phyloP scores from a whole-genome alignment of 2,113 vertebrate species.

The Sylvia atricapilla region DNA sequence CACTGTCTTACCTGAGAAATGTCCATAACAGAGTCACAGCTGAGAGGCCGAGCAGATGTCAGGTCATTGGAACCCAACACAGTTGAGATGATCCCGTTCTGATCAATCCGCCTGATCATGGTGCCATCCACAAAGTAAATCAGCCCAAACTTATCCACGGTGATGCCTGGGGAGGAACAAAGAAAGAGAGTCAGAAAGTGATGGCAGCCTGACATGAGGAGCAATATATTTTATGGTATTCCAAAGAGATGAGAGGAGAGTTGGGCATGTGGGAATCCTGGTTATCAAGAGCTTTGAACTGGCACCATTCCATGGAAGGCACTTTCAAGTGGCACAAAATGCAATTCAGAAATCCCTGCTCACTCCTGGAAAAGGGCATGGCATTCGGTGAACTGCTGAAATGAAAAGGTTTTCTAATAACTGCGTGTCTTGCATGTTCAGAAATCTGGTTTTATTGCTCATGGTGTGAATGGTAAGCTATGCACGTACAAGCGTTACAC shows the following conservation, averaged over 20 bases:
- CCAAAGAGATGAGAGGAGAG: not conserved
- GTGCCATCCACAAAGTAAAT: slow-evolving; percentile 98
- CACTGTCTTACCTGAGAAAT: slow-evolving; percentile 86
- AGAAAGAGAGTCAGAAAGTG: not conserved
- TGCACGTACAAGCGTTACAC: not conserved
- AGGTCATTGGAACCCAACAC: slow-evolving; percentile 95
- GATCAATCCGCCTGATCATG: slow-evolving; percentile 94
- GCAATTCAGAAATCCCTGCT: not conserved
- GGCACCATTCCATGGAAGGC: not conserved
- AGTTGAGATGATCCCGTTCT: slow-evolving; percentile 97
- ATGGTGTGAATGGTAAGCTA: not conserved
- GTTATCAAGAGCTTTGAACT: not conserved
- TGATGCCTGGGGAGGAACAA: slow-evolving; percentile 81
- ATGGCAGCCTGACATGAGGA: not conserved
- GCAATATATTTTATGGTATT: not conserved
- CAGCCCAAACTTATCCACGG: slow-evolving; percentile 93
- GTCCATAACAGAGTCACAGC: slow-evolving; percentile 98
- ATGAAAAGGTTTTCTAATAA: not conserved
- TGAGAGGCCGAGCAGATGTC: slow-evolving; percentile 94
- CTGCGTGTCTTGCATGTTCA: not conserved
- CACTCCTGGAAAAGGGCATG: not conserved
- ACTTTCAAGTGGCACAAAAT: not conserved
- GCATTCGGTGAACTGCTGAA: not conserved
- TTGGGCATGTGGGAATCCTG: not conserved
- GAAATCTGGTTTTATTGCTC: not conserved